Evolutionary conservation across 2,888 invertebrate genomes (phyloP), one percentile per base, ranked within the genome.

Genomic region (Cactoblastis cactorum): DNA sequence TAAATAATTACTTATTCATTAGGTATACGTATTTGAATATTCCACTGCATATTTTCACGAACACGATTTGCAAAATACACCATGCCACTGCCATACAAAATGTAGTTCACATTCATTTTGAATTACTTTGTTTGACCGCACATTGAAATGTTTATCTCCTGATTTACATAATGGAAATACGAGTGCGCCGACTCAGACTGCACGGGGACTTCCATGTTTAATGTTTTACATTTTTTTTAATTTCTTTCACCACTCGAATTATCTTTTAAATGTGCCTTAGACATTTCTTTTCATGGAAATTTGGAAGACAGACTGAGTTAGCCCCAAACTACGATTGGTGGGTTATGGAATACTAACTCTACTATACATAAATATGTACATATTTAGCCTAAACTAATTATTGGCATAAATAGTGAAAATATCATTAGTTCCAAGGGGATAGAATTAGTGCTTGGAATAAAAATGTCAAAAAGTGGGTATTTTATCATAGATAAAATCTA

Each of bases 101-200:
- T 56, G 67, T 39, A 69, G 70, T 71, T 75, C 71, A 77, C 73
- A 80, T 82, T 79, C 67, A 74, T 81, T 80, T 82, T 69, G 37
- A 37, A 37, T 37, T 15, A 14, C 15, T 37, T 37, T 17, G 17
- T 15, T 35, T 14, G 34, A 14, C 14, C 37, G 17, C 14, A 17
- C 15, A 37, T 9, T 17, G 54, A 79, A 83, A 83, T 81, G 71
- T 81, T 83, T 85, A 85, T 86, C 73, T 83, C 72, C 71, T 68
- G 60, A 85, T 87, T 87, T 83, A 71, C 86, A 85, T 85, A 85
- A 79, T 77, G 76, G 67, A 72, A 68, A 71, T 71, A 43, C 41
- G 22, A 12, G 51, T 22, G 22, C 22, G 28, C 28, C 52, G 54
- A 57, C 68, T 62, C 78, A 86, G 85, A 84, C 84, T 73, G 84